These are phyloP conservation scores for Lycia hirtaria DNA, from an alignment of 2,888 invertebrate species.

Conservation along the genomic window DNA sequence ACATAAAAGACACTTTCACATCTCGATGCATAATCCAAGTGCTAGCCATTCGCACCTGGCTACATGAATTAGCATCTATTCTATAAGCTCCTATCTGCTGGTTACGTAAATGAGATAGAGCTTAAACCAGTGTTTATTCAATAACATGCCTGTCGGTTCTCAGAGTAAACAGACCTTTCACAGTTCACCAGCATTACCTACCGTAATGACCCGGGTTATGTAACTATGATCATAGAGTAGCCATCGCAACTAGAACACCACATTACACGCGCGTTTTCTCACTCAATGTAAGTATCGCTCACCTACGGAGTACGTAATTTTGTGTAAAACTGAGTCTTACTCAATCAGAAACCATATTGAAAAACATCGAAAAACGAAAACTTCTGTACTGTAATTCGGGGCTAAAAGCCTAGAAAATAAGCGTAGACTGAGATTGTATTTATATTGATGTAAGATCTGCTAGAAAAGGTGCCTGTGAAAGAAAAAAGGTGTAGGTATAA, in stretches of 20 bases:
- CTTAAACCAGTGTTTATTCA: conserved; percentile 16
- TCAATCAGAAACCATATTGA: neutral
- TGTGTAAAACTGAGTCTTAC: neutral
- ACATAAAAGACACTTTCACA: too few species aligned
- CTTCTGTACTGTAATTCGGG: too few species aligned
- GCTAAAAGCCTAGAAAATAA: too few species aligned
- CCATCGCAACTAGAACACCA: conserved; percentile 41
- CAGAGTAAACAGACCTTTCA: conserved; percentile 25
- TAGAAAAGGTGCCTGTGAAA: too few species aligned
- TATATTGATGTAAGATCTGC: too few species aligned
- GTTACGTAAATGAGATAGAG: conserved; percentile 1
- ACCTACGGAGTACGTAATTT: neutral
- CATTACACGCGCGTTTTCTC: conserved; percentile 32
- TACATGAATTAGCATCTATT: neutral
- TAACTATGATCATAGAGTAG: conserved; percentile 48
- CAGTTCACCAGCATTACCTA: conserved; percentile 29
- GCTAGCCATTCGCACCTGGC: neutral
- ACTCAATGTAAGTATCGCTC: neutral
- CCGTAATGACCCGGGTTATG: conserved; percentile 47
- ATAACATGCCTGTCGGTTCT: conserved; percentile 23
- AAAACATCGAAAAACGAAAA: neutral
- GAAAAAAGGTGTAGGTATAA: too few species aligned
- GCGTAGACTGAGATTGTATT: too few species aligned
- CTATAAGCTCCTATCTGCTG: neutral
- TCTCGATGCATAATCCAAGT: neutral